Evolutionary conservation across 2,888 invertebrate genomes (phyloP).

Genomic region (Drosophila picticornis): DNA sequence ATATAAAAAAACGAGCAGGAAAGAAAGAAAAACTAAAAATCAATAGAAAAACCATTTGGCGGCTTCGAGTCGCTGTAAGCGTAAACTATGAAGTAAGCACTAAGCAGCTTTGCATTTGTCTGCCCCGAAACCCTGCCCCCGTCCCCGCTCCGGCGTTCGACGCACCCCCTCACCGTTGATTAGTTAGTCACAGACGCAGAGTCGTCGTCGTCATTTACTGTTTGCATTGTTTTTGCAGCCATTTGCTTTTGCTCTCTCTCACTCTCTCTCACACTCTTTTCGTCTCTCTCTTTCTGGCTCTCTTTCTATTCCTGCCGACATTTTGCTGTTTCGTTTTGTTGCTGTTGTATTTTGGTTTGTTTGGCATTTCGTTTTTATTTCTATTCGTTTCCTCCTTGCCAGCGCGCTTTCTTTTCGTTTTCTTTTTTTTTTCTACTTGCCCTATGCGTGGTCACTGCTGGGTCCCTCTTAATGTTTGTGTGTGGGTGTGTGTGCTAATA

Average conservation of each 20-base stretch:
- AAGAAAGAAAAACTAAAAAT: conserved; percentile 58
- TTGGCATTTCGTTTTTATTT: conserved; percentile 71
- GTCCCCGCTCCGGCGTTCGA: not conserved
- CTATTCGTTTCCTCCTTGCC: conserved; percentile 56
- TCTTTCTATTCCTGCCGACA: conserved; percentile 20
- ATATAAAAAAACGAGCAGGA: not conserved
- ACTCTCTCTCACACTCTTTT: not conserved
- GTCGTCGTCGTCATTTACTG: conserved; percentile 65
- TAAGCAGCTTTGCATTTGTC: conserved; percentile 75
- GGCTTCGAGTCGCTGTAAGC: conserved; percentile 56
- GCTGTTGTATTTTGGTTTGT: conserved; percentile 55
- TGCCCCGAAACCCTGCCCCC: conserved; percentile 16
- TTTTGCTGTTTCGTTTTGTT: conserved; percentile 39
- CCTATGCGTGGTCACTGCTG: conserved; percentile 55
- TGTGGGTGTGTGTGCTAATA: conserved; percentile 46
- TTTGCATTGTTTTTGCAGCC: conserved; percentile 70
- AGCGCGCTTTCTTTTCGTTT: conserved; percentile 19
- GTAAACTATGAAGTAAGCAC: conserved; percentile 77
- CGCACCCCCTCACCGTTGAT: conserved; percentile 37
- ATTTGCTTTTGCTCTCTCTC: conserved; percentile 42
- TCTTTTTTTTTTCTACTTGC: conserved; percentile 22
- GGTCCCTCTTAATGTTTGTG: conserved; percentile 31
- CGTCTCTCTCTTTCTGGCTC: not conserved
- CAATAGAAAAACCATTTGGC: conserved; percentile 73
- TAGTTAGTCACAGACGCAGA: conserved; percentile 73